Percentiles rank a stretch among this genome's conserved stretches.
Conservation (phyloP, 2,888 invertebrate species). For the Pterostichus niger region DNA sequence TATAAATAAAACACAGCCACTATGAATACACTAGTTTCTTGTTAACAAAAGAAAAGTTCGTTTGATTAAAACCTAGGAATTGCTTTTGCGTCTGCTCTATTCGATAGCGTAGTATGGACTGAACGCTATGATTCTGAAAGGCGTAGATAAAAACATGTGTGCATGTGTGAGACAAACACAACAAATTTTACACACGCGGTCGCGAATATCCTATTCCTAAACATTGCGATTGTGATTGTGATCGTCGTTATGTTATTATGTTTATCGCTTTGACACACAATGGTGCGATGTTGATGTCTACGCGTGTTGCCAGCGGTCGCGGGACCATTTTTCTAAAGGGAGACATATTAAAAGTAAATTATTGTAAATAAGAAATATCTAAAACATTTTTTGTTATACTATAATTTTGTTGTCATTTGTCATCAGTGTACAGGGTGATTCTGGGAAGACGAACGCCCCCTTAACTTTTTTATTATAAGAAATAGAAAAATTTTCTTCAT, state of each 20-base stretch:
- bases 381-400: too few species aligned
- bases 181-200: conserved; percentile 36
- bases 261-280: conserved; percentile 15
- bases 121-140: conserved; percentile 18
- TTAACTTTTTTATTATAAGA: too few species aligned
- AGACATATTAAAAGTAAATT: too few species aligned
- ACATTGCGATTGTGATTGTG: not conserved
- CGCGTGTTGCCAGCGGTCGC: not conserved
- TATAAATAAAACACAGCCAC: conserved; percentile 45
- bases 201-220: conserved; percentile 24
- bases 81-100: conserved; percentile 50
- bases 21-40: conserved; percentile 56
- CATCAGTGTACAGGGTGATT: too few species aligned
- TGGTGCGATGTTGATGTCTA: not conserved
- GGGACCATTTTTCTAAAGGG: not conserved
- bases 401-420: too few species aligned
- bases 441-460: too few species aligned
- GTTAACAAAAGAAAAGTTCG: not conserved
- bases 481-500: too few species aligned
- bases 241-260: not conserved
- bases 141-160: conserved; percentile 34
- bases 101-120: conserved; percentile 55
- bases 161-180: conserved; percentile 30
- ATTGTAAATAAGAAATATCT: too few species aligned
- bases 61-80: conserved; percentile 4